These are phyloP conservation scores for Zaprionus ghesquierei DNA, from an alignment of 1,140 invertebrate genomes.

Conservation along the genomic window DNA sequence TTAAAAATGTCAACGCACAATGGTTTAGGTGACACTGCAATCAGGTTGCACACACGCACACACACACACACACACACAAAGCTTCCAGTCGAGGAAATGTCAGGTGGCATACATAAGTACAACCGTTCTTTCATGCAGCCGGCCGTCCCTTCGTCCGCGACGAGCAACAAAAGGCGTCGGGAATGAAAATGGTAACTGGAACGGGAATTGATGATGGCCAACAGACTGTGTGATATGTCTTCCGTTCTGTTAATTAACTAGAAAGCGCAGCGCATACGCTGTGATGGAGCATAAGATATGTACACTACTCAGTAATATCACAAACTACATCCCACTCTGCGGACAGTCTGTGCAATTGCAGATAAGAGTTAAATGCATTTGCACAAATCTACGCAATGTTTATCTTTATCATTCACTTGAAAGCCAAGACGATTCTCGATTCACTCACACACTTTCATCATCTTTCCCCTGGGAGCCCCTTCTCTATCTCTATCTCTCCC, in stretches of 20 bases:
- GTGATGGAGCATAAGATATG: constrained; percentile 11
- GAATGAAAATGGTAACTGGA: neutral
- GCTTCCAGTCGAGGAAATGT: constrained; percentile 5
- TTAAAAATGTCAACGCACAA: constrained; percentile 78
- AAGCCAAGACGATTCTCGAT: neutral
- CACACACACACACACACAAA: neutral
- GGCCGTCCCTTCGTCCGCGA: neutral
- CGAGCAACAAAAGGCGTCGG: constrained; percentile 8
- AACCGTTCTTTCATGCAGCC: neutral
- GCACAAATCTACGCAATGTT: neutral
- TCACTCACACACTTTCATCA: constrained; percentile 18
- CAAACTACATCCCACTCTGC: neutral
- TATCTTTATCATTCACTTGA: neutral
- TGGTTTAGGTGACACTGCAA: constrained; percentile 66
- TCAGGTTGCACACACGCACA: constrained; percentile 40
- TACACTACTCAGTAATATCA: neutral
- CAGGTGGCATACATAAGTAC: constrained; percentile 12
- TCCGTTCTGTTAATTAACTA: constrained; percentile 37
- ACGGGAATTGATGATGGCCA: constrained; percentile 27
- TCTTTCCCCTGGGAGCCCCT: constrained; percentile 3
- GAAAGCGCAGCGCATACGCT: constrained; percentile 12
- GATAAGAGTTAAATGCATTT: neutral
- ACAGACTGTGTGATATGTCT: neutral
- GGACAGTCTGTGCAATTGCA: neutral
- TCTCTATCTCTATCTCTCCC: neutral